Conservation (phyloP, 1,140 invertebrate species). For the Ruditapes philippinarum region DNA sequence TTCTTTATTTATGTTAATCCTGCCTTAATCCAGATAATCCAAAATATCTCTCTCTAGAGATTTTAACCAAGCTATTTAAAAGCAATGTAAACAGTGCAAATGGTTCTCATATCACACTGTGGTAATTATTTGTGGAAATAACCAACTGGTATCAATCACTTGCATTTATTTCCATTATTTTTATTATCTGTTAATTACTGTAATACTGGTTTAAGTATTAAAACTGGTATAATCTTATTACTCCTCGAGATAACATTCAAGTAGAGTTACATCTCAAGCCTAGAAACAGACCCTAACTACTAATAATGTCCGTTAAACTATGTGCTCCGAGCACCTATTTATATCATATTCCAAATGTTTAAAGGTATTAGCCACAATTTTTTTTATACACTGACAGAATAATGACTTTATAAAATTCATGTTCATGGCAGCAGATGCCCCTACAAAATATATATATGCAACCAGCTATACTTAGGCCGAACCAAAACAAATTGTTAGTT, state of each 20-base stretch:
- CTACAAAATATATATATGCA: not conserved
- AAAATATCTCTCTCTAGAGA: not conserved
- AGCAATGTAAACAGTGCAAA: not conserved
- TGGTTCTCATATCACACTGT: not conserved
- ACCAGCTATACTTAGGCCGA: not conserved
- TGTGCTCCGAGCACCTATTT: not conserved
- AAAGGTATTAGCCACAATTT: not conserved
- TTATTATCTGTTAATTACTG: not conserved
- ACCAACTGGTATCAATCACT: not conserved
- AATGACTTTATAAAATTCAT: not conserved
- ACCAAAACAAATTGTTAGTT: not conserved
- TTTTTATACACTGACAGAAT: not conserved
- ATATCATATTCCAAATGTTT: not conserved
- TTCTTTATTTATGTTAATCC: not conserved
- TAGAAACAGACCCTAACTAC: not conserved
- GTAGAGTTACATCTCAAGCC: not conserved
- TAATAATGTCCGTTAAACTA: not conserved
- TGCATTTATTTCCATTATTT: not conserved
- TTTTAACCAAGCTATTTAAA: not conserved
- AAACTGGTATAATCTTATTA: not conserved
- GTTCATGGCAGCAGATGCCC: not conserved
- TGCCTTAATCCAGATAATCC: constrained; percentile 10
- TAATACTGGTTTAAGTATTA: not conserved
- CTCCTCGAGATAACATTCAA: not conserved
- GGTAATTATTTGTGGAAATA: not conserved